Evolutionary conservation across 2,888 invertebrate species (phyloP).

Genomic region (Bursaphelenchus okinawaensis): DNA sequence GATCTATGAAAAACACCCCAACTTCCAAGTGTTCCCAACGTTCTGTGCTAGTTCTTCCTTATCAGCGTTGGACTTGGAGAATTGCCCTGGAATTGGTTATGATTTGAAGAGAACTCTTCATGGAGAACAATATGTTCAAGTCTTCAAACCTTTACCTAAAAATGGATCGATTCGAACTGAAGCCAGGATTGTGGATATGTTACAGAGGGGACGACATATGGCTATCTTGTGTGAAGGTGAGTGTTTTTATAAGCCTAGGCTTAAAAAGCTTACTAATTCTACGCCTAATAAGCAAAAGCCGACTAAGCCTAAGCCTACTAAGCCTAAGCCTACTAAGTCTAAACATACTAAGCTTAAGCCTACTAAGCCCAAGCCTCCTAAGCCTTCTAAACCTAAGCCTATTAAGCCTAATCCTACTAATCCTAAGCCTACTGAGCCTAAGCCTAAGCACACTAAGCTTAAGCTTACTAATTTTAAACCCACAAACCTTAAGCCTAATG

Average conservation of each 20-base stretch:
- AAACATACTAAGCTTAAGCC: too few species aligned
- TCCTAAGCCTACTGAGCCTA: too few species aligned
- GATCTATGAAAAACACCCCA: slow-evolving; percentile 80
- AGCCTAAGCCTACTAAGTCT: too few species aligned
- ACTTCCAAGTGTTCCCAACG: slow-evolving; percentile 77
- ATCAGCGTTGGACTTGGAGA: slow-evolving; percentile 37
- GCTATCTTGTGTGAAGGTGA: slow-evolving; percentile 13
- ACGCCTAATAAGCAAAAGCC: too few species aligned
- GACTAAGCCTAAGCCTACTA: too few species aligned
- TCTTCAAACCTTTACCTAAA: slow-evolving; percentile 67
- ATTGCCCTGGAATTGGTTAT: slow-evolving; percentile 48
- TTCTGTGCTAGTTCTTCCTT: slow-evolving; percentile 67
- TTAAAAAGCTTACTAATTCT: background rate
- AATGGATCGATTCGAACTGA: slow-evolving; percentile 65
- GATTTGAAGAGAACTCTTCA: slow-evolving; percentile 67
- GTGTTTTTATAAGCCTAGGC: background rate
- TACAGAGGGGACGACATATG: slow-evolving; percentile 75
- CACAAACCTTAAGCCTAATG: too few species aligned
- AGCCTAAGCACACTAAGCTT: too few species aligned
- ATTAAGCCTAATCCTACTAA: too few species aligned
- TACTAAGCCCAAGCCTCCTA: too few species aligned
- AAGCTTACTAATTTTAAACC: too few species aligned
- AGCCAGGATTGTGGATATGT: slow-evolving; percentile 72
- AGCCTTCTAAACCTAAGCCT: too few species aligned
- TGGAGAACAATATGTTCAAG: slow-evolving; percentile 91